These are phyloP conservation scores for Sebastes steindachneri DNA, from an alignment of 2,797 vertebrate species.

Conservation along the genomic window DNA sequence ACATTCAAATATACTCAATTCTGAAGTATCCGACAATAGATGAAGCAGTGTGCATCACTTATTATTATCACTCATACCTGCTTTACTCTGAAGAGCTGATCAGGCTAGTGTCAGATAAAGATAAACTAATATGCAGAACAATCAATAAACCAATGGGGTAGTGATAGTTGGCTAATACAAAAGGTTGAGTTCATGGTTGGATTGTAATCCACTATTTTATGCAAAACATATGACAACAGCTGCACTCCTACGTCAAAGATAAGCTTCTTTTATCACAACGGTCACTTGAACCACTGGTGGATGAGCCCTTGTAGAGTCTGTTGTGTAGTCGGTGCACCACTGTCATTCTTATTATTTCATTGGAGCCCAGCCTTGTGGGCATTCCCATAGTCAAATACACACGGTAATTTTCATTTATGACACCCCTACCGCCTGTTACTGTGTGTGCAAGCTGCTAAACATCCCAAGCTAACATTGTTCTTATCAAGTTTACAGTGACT, in stretches of 20 bases:
- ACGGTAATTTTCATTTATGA: background rate
- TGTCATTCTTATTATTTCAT: background rate
- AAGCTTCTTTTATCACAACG: background rate
- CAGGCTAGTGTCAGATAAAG: background rate
- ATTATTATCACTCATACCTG: background rate
- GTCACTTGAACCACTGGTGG: background rate
- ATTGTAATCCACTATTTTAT: background rate
- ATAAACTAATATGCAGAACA: background rate
- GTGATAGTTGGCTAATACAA: background rate
- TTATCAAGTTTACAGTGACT: constrained; percentile 4
- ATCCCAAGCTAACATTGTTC: background rate
- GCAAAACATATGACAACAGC: background rate
- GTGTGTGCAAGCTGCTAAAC: background rate
- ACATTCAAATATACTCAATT: background rate
- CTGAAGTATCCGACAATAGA: background rate
- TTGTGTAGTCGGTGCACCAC: background rate
- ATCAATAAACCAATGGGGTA: background rate
- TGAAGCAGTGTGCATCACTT: background rate
- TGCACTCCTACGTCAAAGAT: background rate
- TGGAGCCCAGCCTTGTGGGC: background rate
- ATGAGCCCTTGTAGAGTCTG: background rate
- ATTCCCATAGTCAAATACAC: background rate
- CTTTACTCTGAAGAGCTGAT: background rate
- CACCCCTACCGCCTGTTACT: background rate
- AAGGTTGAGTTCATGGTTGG: background rate